These are phyloP conservation scores for Zonotrichia leucophrys DNA, from an alignment of 2,113 vertebrate species.

Conservation along the genomic window DNA sequence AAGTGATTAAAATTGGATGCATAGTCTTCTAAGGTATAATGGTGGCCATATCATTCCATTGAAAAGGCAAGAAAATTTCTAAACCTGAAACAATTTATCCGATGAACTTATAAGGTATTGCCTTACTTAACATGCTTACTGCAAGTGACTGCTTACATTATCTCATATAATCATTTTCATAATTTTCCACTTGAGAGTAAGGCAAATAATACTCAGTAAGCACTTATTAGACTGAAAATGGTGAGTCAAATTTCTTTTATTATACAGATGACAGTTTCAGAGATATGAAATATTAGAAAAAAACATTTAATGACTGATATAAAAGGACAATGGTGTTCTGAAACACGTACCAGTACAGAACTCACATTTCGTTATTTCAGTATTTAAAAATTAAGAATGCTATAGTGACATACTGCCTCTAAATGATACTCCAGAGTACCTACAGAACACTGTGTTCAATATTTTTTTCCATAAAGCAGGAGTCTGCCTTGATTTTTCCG, in stretches of 20 bases:
- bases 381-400: constrained; percentile 14
- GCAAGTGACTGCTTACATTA: constrained; percentile 2
- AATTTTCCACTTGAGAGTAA: constrained; percentile 24
- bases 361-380: neutral
- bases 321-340: neutral
- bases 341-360: neutral
- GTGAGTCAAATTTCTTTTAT: constrained; percentile 25
- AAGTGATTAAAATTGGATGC: neutral
- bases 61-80: constrained; percentile 19
- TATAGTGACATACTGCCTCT: neutral
- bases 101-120: neutral
- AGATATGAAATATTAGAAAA: constrained; percentile 40
- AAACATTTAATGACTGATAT: constrained; percentile 30
- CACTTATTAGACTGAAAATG: constrained; percentile 39
- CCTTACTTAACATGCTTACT: constrained; percentile 28
- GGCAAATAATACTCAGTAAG: constrained; percentile 37
- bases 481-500: constrained; percentile 32
- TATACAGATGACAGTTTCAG: neutral
- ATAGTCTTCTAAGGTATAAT: neutral
- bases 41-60: neutral
- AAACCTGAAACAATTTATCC: neutral
- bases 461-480: neutral
- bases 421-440: constrained; percentile 8
- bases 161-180: constrained; percentile 22
- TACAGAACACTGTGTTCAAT: neutral